phyloP scores from a whole-genome alignment of 2,888 invertebrate genomes.

The Lasioglossum morio region DNA sequence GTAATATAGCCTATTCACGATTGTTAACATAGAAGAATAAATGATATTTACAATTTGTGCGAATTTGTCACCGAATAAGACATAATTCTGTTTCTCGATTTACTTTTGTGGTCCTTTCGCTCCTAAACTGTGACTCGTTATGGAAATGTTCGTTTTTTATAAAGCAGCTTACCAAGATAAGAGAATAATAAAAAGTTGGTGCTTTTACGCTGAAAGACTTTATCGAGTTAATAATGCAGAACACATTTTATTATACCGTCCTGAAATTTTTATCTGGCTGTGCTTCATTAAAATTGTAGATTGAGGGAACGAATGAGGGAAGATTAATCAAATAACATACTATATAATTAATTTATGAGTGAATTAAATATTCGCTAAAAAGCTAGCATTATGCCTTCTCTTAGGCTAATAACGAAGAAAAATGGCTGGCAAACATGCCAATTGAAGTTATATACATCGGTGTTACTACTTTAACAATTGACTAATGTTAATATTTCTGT shows the following conservation, averaged over 20 bases:
- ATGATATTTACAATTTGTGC: background rate
- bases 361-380: background rate
- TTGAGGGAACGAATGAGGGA: background rate
- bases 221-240: background rate
- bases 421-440: background rate
- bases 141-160: constrained; percentile 8
- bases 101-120: background rate
- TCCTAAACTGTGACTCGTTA: background rate
- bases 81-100: background rate
- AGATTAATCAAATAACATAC: background rate
- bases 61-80: background rate
- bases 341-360: background rate
- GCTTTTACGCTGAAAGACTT: background rate
- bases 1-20: background rate
- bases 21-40: background rate
- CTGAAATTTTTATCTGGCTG: background rate
- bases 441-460: background rate
- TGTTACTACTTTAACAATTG: background rate
- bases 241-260: background rate
- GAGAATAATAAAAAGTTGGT: constrained; percentile 5
- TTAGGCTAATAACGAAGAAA: background rate
- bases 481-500: constrained; percentile 14
- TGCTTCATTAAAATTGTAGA: background rate
- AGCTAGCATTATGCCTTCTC: background rate
- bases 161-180: background rate